Conservation (phyloP, 2,888 invertebrate genomes). For the Unio delphinus region DNA sequence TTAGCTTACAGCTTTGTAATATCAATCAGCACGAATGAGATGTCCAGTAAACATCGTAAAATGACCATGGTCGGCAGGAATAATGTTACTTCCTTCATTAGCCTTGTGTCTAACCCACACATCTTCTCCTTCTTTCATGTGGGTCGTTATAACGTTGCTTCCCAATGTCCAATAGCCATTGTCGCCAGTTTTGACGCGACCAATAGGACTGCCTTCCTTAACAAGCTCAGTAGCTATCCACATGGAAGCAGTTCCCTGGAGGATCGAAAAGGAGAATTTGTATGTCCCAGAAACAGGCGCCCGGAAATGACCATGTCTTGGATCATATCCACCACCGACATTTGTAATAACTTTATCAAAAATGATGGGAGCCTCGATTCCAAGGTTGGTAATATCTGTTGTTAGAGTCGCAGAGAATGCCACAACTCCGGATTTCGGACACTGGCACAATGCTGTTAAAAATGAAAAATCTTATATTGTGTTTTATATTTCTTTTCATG, state of each 20-base stretch:
- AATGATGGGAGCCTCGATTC: constrained; percentile 9
- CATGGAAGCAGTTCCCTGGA: constrained; percentile 15
- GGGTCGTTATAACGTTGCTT: constrained; percentile 13
- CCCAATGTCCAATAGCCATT: constrained; percentile 13
- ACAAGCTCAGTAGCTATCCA: constrained; percentile 14
- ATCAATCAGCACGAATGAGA: constrained; percentile 12
- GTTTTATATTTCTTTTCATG: neutral
- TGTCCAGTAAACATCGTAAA: constrained; percentile 19
- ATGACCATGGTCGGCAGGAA: constrained; percentile 7
- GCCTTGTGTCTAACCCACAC: constrained; percentile 17
- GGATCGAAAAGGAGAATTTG: constrained; percentile 16
- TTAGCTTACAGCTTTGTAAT: neutral
- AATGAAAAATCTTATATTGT: neutral
- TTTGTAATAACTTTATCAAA: constrained; percentile 19
- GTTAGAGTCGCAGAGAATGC: constrained; percentile 20
- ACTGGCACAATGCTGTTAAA: constrained; percentile 15
- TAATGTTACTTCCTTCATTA: constrained; percentile 2
- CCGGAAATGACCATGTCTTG: constrained; percentile 13
- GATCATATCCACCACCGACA: constrained; percentile 11
- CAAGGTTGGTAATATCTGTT: constrained; percentile 10
- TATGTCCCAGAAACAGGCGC: constrained; percentile 22
- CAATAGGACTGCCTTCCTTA: constrained; percentile 10
- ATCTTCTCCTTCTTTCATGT: constrained; percentile 14
- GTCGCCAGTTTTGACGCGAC: constrained; percentile 15
- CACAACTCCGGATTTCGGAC: constrained; percentile 11